These are phyloP conservation scores for Tapirus terrestris DNA, from an alignment of 2,113 vertebrate genomes.

Conservation along the genomic window DNA sequence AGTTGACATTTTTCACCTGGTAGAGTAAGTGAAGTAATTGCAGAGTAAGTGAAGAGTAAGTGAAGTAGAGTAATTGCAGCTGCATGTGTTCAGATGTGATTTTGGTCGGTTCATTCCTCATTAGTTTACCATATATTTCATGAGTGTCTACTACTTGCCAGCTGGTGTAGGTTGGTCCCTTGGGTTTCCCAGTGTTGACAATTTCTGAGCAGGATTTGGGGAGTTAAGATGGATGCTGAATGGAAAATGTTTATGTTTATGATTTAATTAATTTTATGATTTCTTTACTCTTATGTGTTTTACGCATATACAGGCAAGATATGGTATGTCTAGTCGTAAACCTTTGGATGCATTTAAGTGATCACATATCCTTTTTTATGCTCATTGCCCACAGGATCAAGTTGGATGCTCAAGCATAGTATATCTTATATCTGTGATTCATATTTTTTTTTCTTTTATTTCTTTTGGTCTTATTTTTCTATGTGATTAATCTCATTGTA, in stretches of 20 bases:
- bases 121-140: background rate
- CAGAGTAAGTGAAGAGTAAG: too few relatives aligned
- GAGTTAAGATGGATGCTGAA: background rate
- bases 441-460: background rate
- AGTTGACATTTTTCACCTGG: background rate
- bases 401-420: background rate
- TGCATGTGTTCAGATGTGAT: background rate
- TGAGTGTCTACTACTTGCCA: background rate
- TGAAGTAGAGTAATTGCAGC: too few relatives aligned
- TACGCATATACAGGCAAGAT: accelerated
- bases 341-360: background rate
- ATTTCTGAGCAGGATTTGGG: background rate
- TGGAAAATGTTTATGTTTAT: background rate
- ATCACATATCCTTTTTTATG: background rate
- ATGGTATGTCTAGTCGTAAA: background rate
- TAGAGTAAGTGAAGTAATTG: background rate
- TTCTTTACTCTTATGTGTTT: background rate
- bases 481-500: background rate
- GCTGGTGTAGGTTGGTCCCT: background rate
- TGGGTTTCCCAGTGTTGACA: background rate
- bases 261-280: background rate
- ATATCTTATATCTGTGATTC: background rate
- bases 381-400: background rate
- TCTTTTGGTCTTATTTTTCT: constrained; percentile 2
- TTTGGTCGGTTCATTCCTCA: background rate